phyloP scores from a whole-genome alignment of 2,888 invertebrate genomes.

The Lypha dubia region DNA sequence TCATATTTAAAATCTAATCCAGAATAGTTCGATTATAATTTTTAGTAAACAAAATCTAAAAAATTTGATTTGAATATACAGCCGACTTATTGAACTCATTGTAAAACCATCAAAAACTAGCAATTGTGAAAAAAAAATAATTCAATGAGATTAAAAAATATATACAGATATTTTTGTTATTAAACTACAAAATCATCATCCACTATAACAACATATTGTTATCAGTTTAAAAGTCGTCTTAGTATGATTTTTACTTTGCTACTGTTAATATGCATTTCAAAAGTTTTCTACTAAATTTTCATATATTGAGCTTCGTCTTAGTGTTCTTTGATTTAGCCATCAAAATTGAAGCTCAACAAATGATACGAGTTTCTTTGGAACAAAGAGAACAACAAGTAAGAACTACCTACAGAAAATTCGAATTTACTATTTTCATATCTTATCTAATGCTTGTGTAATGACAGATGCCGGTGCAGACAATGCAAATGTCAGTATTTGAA shows the following conservation, averaged over 20 bases:
- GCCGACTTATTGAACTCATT: neutral
- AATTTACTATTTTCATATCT: neutral
- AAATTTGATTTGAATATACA: neutral
- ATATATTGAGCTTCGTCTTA: neutral
- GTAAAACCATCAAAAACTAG: neutral
- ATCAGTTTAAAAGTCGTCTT: slow-evolving; percentile 16
- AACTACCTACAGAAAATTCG: neutral
- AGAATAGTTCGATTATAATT: too few relatives aligned
- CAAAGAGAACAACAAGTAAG: slow-evolving; percentile 11
- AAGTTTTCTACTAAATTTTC: slow-evolving; percentile 12
- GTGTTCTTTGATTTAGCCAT: slow-evolving; percentile 4
- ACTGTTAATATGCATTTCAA: slow-evolving; percentile 47
- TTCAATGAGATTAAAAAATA: neutral
- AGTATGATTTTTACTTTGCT: slow-evolving; percentile 34
- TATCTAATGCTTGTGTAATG: neutral
- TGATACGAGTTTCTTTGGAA: neutral
- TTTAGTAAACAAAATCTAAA: too few relatives aligned
- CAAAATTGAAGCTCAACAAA: neutral
- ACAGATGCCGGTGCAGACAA: neutral
- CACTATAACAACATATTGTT: neutral
- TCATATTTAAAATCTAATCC: too few relatives aligned
- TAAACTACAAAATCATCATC: neutral
- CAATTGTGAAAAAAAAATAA: neutral
- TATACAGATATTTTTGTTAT: neutral
- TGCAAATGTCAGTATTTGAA: slow-evolving; percentile 55